Percentiles rank a stretch among this genome's conserved stretches.
phyloP scores from a whole-genome alignment of 2,113 vertebrate genomes.

The Buteo buteo region DNA sequence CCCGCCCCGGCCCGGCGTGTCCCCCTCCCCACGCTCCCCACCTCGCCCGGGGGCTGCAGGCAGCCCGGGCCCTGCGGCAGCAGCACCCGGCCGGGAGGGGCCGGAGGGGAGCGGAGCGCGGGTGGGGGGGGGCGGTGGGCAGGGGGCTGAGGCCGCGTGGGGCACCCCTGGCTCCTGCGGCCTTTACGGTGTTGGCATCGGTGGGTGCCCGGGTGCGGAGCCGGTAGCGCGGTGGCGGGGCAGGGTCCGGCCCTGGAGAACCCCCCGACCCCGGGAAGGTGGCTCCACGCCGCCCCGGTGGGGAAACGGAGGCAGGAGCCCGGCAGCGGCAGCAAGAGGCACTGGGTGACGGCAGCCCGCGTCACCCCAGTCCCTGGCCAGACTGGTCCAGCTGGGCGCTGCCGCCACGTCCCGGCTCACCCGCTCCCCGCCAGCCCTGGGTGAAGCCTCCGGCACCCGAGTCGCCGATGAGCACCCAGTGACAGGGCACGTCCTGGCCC shows the following conservation, averaged over 20 bases:
- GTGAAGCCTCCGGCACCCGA: not conserved
- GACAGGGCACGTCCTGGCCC: not conserved
- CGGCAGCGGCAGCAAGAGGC: not conserved
- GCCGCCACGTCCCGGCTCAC: not conserved
- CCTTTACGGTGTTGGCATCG: fast-evolving
- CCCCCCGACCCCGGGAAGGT: not conserved
- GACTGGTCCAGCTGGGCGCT: not conserved
- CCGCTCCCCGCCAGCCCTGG: not conserved
- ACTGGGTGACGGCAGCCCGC: not conserved
- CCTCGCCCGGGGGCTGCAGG: no score
- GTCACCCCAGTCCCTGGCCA: not conserved
- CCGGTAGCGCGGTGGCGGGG: not conserved
- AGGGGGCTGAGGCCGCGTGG: no score
- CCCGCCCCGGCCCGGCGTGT: no score
- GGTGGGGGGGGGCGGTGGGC: no score
- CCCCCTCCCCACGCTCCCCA: no score
- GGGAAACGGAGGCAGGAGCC: not conserved
- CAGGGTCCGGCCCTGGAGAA: not conserved
- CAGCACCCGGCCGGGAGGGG: no score
- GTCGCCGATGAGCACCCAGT: not conserved
- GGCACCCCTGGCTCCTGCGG: not conserved
- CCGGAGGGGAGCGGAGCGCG: no score
- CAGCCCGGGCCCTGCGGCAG: no score
- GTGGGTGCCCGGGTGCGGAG: not conserved
- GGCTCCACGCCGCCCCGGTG: fast-evolving